Percentiles rank a stretch among this genome's conserved stretches.
Evolutionary conservation across 2,888 invertebrate species (phyloP).

Genomic region (Icerya purchasi): DNA sequence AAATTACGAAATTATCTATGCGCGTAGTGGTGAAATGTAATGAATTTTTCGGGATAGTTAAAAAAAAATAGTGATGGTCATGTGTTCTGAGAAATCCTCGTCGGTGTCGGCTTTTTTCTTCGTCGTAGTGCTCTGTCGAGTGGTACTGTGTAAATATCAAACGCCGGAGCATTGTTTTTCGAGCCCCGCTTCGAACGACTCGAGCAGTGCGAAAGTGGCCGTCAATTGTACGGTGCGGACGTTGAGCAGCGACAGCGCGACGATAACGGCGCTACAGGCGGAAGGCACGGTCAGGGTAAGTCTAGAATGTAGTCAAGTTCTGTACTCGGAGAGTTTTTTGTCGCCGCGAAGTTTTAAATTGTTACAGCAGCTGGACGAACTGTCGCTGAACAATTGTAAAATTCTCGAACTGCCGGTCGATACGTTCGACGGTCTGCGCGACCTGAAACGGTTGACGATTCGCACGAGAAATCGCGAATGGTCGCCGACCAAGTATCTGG

Average conservation of each 20-base stretch:
- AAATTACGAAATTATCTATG: no score
- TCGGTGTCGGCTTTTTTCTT: no score
- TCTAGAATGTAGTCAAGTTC: slow-evolving; percentile 53
- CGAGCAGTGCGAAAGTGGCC: slow-evolving; percentile 27
- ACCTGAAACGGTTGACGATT: slow-evolving; percentile 53
- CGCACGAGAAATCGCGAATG: slow-evolving; percentile 62
- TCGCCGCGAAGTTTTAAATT: slow-evolving; percentile 47
- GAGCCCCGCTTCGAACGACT: background rate
- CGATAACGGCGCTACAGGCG: slow-evolving; percentile 37
- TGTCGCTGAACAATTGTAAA: slow-evolving; percentile 59
- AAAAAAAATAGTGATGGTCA: no score
- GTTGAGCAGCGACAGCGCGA: slow-evolving; percentile 36
- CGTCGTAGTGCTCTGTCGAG: background rate
- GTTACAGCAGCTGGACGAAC: slow-evolving; percentile 48
- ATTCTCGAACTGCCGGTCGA: slow-evolving; percentile 49
- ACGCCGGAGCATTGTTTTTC: slow-evolving; percentile 8
- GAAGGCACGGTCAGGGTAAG: slow-evolving; percentile 51
- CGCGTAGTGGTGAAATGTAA: no score
- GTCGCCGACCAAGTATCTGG: slow-evolving; percentile 45
- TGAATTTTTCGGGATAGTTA: no score
- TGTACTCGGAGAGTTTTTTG: slow-evolving; percentile 57
- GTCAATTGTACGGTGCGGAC: slow-evolving; percentile 47
- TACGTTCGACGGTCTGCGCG: slow-evolving; percentile 56
- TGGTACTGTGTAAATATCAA: slow-evolving; percentile 7
- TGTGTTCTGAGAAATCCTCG: no score